Evolutionary conservation across 2,888 invertebrate genomes (phyloP).

Genomic region (Elmis aenea): DNA sequence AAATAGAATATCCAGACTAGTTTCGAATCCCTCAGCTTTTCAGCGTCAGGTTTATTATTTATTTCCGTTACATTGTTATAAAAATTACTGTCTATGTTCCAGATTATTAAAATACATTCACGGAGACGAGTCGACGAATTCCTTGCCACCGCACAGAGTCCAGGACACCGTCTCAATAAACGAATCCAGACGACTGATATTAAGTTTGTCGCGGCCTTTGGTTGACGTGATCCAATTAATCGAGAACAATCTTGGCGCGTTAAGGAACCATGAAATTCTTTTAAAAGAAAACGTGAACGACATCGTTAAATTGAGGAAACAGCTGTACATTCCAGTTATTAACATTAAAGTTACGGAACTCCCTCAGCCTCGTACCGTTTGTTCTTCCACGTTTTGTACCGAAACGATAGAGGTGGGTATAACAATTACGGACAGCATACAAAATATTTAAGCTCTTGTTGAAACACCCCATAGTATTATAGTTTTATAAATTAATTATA

Average conservation of each 20-base stretch:
- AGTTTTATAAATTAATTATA: too few relatives aligned
- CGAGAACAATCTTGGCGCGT: conserved; percentile 28
- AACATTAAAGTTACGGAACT: conserved; percentile 27
- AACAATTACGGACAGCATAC: too few relatives aligned
- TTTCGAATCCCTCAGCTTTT: too few relatives aligned
- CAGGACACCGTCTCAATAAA: conserved; percentile 32
- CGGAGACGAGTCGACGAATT: conserved; percentile 23
- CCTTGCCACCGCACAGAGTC: conserved; percentile 31
- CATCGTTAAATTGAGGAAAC: conserved; percentile 28
- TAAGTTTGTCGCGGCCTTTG: conserved; percentile 32
- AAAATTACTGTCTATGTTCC: conserved; percentile 15
- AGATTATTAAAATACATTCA: conserved; percentile 34
- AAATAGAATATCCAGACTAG: too few relatives aligned
- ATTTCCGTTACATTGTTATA: too few relatives aligned
- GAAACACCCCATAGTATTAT: too few relatives aligned
- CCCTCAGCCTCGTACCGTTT: conserved; percentile 33
- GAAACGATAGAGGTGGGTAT: too few relatives aligned
- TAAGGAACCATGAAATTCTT: conserved; percentile 26
- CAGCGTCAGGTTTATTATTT: too few relatives aligned
- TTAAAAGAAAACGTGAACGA: conserved; percentile 26
- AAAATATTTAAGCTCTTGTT: too few relatives aligned
- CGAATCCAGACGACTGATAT: conserved; percentile 32
- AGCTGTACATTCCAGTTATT: conserved; percentile 34
- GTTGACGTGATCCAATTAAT: conserved; percentile 35
- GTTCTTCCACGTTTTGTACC: conserved; percentile 27